Conservation (phyloP, 92 coral and sea anemone species). For the Epizoanthus illoricatus region DNA sequence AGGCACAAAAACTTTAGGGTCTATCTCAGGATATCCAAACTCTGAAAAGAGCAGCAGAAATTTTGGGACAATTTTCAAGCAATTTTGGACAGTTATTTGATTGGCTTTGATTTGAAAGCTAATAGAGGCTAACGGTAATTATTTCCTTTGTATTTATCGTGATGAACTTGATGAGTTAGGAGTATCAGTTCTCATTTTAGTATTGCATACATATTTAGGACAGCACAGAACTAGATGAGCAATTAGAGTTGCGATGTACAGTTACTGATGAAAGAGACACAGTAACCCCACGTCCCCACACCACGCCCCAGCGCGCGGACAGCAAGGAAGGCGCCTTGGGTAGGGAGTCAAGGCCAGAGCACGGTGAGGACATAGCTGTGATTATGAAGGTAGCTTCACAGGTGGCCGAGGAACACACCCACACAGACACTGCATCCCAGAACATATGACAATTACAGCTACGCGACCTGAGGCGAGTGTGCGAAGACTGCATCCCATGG, state of each 20-base stretch:
- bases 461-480: constrained; percentile 75
- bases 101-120: too few species aligned
- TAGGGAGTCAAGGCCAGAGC: not conserved
- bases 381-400: constrained; percentile 13
- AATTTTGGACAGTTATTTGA: too few species aligned
- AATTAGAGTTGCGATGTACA: not conserved
- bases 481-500: constrained; percentile 71
- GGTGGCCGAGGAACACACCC: not conserved
- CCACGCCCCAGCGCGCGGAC: not conserved
- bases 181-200: too few species aligned
- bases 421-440: constrained; percentile 7
- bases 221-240: not conserved
- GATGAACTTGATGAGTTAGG: too few species aligned
- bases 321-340: not conserved
- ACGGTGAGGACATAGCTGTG: not conserved
- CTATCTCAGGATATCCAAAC: too few species aligned
- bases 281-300: not conserved
- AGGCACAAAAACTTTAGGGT: too few species aligned
- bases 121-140: too few species aligned
- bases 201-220: not conserved
- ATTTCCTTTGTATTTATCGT: too few species aligned
- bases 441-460: constrained; percentile 80
- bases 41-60: too few species aligned
- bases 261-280: not conserved
- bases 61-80: too few species aligned